These are phyloP conservation scores for Erebia ligea DNA, from an alignment of 2,888 invertebrate species.

Conservation along the genomic window DNA sequence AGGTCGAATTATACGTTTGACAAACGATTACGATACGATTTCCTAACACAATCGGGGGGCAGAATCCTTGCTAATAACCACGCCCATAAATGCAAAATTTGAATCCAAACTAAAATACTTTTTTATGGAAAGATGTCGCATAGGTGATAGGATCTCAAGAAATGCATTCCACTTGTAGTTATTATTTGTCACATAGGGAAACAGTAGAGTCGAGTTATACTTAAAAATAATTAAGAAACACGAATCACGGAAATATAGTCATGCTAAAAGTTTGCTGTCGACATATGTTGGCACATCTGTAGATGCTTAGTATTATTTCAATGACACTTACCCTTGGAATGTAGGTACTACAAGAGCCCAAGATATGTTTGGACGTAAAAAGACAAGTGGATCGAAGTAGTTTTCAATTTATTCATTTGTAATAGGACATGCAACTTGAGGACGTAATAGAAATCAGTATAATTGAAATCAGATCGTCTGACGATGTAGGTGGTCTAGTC, in stretches of 20 bases:
- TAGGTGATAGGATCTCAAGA: too few relatives aligned
- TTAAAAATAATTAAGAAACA: too few relatives aligned
- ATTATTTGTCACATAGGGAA: too few relatives aligned
- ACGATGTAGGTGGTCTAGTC: slow-evolving; percentile 7
- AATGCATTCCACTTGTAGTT: too few relatives aligned
- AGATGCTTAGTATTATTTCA: slow-evolving; percentile 1
- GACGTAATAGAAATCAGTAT: neutral
- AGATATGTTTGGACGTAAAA: slow-evolving; percentile 1
- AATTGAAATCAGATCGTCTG: slow-evolving; percentile 3
- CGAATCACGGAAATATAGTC: neutral
- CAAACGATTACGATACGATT: too few relatives aligned
- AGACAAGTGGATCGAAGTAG: neutral
- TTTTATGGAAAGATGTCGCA: too few relatives aligned
- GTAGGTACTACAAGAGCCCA: neutral
- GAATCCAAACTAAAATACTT: too few relatives aligned
- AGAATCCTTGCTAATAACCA: too few relatives aligned
- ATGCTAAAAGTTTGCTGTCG: neutral
- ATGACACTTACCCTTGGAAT: slow-evolving; percentile 11
- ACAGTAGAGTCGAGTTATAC: too few relatives aligned
- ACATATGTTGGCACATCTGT: neutral
- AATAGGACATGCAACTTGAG: neutral
- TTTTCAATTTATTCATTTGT: slow-evolving; percentile 13
- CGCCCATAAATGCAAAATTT: too few relatives aligned
- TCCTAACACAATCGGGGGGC: too few relatives aligned
- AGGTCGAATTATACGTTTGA: too few relatives aligned